Evolutionary conservation across 1,140 invertebrate genomes (phyloP).

Genomic region (Ceratina australensis): DNA sequence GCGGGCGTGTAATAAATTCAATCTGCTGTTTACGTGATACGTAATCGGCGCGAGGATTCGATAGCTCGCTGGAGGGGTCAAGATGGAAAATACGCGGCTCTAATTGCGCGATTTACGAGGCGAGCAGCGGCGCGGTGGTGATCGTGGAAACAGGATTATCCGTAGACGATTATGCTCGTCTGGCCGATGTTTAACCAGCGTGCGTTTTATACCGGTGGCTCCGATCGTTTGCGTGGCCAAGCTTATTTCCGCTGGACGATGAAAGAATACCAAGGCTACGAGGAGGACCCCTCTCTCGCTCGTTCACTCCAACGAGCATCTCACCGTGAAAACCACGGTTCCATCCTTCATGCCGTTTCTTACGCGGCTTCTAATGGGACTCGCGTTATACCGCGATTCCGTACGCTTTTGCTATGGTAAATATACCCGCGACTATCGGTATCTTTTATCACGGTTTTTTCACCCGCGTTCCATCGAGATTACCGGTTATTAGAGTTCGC

Average conservation of each 20-base stretch:
- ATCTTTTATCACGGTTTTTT: not conserved
- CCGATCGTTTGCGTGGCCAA: slow-evolving; percentile 51
- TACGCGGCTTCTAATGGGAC: not conserved
- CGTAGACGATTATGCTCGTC: slow-evolving; percentile 22
- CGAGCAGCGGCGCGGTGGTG: too few species aligned
- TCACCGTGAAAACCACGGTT: slow-evolving; percentile 6
- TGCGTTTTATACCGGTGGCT: slow-evolving; percentile 4
- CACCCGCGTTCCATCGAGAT: not conserved
- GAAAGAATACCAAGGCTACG: slow-evolving; percentile 43
- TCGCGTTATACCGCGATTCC: not conserved
- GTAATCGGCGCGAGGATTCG: not conserved
- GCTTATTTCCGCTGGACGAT: slow-evolving; percentile 57
- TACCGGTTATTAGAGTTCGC: not conserved
- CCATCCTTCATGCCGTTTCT: slow-evolving; percentile 26
- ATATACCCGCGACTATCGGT: not conserved
- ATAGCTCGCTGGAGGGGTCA: too few species aligned
- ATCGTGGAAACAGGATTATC: slow-evolving; percentile 22
- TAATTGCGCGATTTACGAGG: slow-evolving; percentile 18
- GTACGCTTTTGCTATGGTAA: slow-evolving; percentile 17
- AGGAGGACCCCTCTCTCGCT: slow-evolving; percentile 5
- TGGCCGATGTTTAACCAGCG: slow-evolving; percentile 19
- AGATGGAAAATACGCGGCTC: not conserved
- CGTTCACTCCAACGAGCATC: slow-evolving; percentile 44
- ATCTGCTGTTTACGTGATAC: slow-evolving; percentile 8
- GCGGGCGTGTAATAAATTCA: not conserved